Evolutionary conservation across 1,140 invertebrate genomes (phyloP).

Genomic region (Drosophila melanica): DNA sequence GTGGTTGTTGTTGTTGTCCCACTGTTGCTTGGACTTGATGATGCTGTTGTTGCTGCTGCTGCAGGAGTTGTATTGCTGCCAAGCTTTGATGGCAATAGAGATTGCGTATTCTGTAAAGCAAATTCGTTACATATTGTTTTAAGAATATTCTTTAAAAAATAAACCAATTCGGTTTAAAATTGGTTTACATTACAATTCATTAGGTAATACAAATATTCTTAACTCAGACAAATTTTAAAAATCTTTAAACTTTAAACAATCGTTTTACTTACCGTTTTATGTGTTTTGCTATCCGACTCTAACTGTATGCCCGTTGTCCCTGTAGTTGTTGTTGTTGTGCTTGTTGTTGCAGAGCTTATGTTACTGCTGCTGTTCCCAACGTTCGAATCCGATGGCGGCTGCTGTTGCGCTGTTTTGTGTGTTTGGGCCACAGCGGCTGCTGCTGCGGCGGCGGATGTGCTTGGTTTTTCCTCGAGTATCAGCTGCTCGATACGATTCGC

Average conservation of each 20-base stretch:
- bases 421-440: constrained; percentile 52
- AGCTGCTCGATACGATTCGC: constrained; percentile 90
- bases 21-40: constrained; percentile 40
- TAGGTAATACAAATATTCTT: too few species aligned
- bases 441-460: constrained; percentile 64
- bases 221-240: too few species aligned
- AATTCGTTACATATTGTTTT: not conserved
- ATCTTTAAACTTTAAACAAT: not conserved
- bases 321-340: constrained; percentile 37
- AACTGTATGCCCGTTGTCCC: constrained; percentile 42
- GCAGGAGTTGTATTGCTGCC: constrained; percentile 37
- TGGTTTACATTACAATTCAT: too few species aligned
- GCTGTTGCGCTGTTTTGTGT: constrained; percentile 40
- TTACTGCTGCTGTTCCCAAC: constrained; percentile 27
- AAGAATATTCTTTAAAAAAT: too few species aligned
- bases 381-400: constrained; percentile 15
- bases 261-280: constrained; percentile 66
- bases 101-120: constrained; percentile 71
- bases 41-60: constrained; percentile 22
- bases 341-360: constrained; percentile 1
- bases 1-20: constrained; percentile 37
- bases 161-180: too few species aligned
- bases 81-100: constrained; percentile 68
- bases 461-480: constrained; percentile 80
- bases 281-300: constrained; percentile 45